A percentile compares a stretch with the other conserved stretches of the same genome.
phyloP scores from a whole-genome alignment of 1,140 invertebrate genomes.

The Papilio polytes region DNA sequence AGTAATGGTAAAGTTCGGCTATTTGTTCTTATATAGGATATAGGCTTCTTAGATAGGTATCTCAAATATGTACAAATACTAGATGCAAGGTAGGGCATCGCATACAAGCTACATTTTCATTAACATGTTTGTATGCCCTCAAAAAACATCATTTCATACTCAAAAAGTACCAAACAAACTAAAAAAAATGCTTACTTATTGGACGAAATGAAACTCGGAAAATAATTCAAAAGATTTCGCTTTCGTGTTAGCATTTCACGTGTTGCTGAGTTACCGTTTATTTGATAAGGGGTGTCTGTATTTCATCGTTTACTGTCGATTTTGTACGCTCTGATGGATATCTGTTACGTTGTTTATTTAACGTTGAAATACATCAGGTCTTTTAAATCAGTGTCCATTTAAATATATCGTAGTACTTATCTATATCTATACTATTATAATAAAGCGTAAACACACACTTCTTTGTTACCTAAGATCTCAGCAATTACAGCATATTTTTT shows the following conservation, averaged over 20 bases:
- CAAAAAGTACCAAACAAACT: not conserved
- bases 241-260: not conserved
- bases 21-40: no score
- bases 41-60: no score
- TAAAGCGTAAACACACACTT: no score
- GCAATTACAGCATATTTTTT: no score
- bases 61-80: not conserved
- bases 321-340: constrained; percentile 1
- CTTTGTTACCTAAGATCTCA: no score
- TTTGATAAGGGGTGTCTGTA: not conserved
- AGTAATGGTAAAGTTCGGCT: no score
- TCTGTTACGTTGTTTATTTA: not conserved
- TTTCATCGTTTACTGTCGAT: constrained; percentile 14
- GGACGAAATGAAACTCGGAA: not conserved
- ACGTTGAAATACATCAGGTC: not conserved
- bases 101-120: not conserved
- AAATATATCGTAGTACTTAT: no score
- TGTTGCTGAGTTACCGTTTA: constrained; percentile 25
- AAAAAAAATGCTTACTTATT: constrained; percentile 1
- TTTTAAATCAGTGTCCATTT: no score
- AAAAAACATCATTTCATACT: constrained; percentile 1
- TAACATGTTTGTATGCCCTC: not conserved
- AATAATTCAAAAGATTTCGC: constrained; percentile 22
- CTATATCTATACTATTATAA: no score
- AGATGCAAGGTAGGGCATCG: not conserved